Base-by-base conservation (phyloP, 2,797 vertebrate genomes). In the Leucoraja ocellata region DNA sequence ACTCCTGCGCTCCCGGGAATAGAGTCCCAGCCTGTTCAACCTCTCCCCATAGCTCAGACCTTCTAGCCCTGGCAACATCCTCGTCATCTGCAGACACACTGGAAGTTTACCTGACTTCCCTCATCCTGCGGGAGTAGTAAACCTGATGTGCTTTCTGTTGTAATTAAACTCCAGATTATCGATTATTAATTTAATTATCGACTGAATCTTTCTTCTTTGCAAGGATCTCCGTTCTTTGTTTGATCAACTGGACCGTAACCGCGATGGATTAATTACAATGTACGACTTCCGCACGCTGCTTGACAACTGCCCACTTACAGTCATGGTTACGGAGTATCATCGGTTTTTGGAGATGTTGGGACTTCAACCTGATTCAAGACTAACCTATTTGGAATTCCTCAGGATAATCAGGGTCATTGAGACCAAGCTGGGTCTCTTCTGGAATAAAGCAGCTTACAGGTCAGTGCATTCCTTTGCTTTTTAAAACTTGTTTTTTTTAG, bases 191-290 rank as follows among this genome's bases (percentile, higher is more conserved):
- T 25, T 91, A 91, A 91, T 46, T 36, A 13, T 23, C 2, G 39
- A n/a, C 16, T 91, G 21, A 91, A 25, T 18, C 36, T 39, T 61
- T 61, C 93, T 39, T 83, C 84, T 93, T 76, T 93, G 86, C 77
- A 93, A 97, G 97, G 95, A 97, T 94, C 93, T 95, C 73, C 96
- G 96, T 93, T 94, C 96, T 1, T 97, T 96, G 18, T 97, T 97
- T 95, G 95, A 93, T 86, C 94, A 96, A 94, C 95, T 95, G 94
- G 97, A 97, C 95, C 94, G 93, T 1, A 96, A 96, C 94, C 94
- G 93, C 54, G 96, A 97, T 0, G 95, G 97, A 32, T 39, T 96
- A 32, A 65, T 97, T 54, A 95, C 93, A 94, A 94, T 94, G 94
- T 94, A 65, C 23, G 96, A 97, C 93, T 95, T 98, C 14, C 95